phyloP scores from a whole-genome alignment of 2,888 invertebrate species.

The Aporophyla lueneburgensis region DNA sequence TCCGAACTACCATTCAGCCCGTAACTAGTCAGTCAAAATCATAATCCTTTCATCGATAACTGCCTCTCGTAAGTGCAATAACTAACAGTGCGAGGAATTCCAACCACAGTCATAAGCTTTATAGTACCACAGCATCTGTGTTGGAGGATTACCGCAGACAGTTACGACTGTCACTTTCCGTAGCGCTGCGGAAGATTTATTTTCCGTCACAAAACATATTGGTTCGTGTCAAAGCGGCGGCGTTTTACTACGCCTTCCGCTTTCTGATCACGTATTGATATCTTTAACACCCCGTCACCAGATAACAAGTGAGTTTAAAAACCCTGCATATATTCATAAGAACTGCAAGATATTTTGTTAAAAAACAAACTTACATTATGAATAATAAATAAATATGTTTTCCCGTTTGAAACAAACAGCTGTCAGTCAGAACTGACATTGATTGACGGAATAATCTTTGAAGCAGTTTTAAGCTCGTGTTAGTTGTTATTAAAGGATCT shows the following conservation, averaged over 20 bases:
- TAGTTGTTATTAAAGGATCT: conserved; percentile 42
- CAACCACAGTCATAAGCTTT: not conserved
- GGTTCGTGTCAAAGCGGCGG: conserved; percentile 64
- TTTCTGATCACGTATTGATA: conserved; percentile 74
- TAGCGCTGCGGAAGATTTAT: conserved; percentile 66
- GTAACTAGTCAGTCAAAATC: conserved; percentile 15
- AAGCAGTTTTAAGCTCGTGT: conserved; percentile 26
- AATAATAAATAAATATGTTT: conserved; percentile 54
- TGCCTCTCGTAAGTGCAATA: conserved; percentile 15
- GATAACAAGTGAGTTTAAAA: not conserved
- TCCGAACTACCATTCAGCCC: not conserved
- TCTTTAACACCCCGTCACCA: conserved; percentile 56
- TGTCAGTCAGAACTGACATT: conserved; percentile 30
- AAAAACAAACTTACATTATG: conserved; percentile 57
- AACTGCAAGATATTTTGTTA: conserved; percentile 55
- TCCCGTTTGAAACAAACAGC: conserved; percentile 36
- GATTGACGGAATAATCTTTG: conserved; percentile 25
- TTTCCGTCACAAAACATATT: conserved; percentile 67
- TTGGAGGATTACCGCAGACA: too few relatives aligned
- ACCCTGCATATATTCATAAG: conserved; percentile 41
- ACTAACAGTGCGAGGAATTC: conserved; percentile 2
- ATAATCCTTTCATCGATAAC: conserved; percentile 23
- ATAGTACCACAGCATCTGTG: too few relatives aligned
- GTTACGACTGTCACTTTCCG: conserved; percentile 30
- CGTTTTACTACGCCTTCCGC: conserved; percentile 72